Evolutionary conservation across 2,113 vertebrate genomes (phyloP).

Genomic region (Gnathonemus echidnorhynchus): DNA sequence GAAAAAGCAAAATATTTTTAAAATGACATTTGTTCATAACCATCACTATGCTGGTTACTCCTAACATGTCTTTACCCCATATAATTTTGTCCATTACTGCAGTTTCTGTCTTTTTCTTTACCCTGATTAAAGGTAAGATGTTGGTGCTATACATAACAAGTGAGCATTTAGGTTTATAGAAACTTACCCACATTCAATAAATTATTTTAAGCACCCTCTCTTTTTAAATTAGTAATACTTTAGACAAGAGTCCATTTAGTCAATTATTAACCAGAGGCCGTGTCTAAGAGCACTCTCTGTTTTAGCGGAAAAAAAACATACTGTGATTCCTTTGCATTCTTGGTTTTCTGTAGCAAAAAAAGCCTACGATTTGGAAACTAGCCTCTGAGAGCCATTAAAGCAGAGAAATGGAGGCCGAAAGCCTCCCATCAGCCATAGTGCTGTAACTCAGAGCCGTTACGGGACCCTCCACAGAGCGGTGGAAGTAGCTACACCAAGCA

Average conservation of each 20-base stretch:
- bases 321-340: not conserved
- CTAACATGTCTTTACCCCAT: not conserved
- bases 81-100: not conserved
- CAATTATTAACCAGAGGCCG: not conserved
- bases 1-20: not conserved
- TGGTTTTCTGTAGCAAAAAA: not conserved
- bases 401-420: not conserved
- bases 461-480: not conserved
- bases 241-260: not conserved
- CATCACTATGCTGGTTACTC: not conserved
- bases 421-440: not conserved
- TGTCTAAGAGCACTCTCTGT: not conserved
- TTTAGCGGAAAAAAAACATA: not conserved
- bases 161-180: not conserved
- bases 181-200: not conserved
- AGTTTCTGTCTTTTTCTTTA: not conserved
- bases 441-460: not conserved
- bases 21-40: not conserved
- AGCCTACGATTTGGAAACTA: not conserved
- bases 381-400: not conserved
- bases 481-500: not conserved
- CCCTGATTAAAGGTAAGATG: not conserved
- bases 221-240: not conserved
- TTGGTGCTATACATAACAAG: not conserved
- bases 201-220: not conserved